Conservation (phyloP, 2,888 invertebrate genomes). For the Nyleta sp. region DNA sequence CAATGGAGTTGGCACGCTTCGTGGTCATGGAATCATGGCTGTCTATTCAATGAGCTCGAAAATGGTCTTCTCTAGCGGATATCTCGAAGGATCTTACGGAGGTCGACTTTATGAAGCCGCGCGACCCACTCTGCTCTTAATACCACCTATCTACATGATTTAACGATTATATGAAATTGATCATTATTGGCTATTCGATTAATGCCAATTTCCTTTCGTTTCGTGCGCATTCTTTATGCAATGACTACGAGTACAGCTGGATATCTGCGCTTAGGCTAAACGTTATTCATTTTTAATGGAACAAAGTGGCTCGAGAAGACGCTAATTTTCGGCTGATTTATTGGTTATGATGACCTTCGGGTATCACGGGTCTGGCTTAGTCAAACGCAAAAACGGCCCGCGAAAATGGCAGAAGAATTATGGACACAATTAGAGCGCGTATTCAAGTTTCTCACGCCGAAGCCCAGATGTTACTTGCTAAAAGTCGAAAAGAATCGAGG, state of each 20-base stretch:
- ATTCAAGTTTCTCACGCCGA: slow-evolving; percentile 63
- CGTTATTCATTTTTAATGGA: slow-evolving; percentile 24
- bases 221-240: slow-evolving; percentile 4
- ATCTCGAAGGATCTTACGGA: slow-evolving; percentile 75
- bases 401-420: slow-evolving; percentile 52
- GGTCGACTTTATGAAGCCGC: slow-evolving; percentile 79
- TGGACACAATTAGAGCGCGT: slow-evolving; percentile 55
- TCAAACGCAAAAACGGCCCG: slow-evolving; percentile 43
- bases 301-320: background rate
- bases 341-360: slow-evolving; percentile 15
- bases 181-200: slow-evolving; percentile 63
- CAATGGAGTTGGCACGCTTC: slow-evolving; percentile 82
- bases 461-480: slow-evolving; percentile 58
- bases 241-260: slow-evolving; percentile 7
- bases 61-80: slow-evolving; percentile 81
- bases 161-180: slow-evolving; percentile 64
- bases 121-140: slow-evolving; percentile 74
- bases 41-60: slow-evolving; percentile 83
- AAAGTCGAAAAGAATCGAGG: slow-evolving; percentile 40
- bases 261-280: slow-evolving; percentile 1
- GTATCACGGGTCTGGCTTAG: slow-evolving; percentile 10
- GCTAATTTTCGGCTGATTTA: slow-evolving; percentile 40
- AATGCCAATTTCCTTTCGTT: slow-evolving; percentile 41
- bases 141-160: slow-evolving; percentile 75
- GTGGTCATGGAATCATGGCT: slow-evolving; percentile 82